These are phyloP conservation scores for Ciconia nigra DNA, from an alignment of 2,797 vertebrate species.

Conservation along the genomic window DNA sequence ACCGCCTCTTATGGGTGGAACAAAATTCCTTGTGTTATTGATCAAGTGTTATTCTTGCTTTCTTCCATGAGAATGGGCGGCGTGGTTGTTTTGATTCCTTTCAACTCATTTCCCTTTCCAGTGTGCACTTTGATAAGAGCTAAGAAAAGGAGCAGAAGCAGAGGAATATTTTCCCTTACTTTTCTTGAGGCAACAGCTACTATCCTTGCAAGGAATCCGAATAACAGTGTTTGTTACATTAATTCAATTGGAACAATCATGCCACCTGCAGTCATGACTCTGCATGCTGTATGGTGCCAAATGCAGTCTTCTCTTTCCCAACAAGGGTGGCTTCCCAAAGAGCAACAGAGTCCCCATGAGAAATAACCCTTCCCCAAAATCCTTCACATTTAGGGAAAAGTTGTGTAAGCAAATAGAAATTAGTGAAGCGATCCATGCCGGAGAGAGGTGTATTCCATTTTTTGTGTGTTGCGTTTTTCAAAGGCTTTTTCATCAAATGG, in stretches of 20 bases:
- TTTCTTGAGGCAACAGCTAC: background rate
- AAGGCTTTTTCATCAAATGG: rapidly evolving
- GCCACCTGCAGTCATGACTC: conserved; percentile 57
- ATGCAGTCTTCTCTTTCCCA: background rate
- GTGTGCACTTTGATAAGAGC: background rate
- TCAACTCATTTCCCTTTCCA: background rate
- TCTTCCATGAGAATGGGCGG: background rate
- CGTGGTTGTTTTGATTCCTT: background rate
- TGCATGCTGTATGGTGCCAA: background rate
- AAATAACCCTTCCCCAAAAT: background rate
- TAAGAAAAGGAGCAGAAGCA: background rate
- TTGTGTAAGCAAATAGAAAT: background rate
- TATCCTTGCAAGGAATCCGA: background rate
- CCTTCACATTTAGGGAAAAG: background rate
- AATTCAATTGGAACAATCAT: conserved; percentile 48
- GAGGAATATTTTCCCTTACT: background rate
- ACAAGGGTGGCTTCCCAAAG: background rate
- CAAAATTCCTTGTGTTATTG: background rate
- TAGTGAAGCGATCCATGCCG: rapidly evolving
- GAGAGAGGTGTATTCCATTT: background rate
- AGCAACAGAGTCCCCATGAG: background rate
- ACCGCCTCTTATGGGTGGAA: background rate
- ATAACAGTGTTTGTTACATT: background rate
- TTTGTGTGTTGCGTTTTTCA: background rate
- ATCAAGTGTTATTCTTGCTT: background rate